phyloP scores from a whole-genome alignment of 2,113 vertebrate genomes.

The Neoarius graeffei region DNA sequence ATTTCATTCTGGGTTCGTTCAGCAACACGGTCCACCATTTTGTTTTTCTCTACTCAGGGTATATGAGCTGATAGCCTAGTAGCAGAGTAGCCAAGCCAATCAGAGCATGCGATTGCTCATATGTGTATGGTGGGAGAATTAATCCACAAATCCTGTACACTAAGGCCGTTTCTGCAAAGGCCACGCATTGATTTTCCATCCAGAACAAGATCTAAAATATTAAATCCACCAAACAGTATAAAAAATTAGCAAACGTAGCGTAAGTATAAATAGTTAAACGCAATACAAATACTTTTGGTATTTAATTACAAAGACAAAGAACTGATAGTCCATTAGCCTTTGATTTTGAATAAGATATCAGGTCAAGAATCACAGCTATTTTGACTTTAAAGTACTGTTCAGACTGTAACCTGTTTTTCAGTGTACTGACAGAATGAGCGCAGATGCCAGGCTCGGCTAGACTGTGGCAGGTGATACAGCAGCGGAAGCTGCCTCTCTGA shows the following conservation, averaged over 20 bases:
- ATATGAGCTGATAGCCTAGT: too few species aligned
- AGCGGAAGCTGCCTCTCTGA: constrained; percentile 44
- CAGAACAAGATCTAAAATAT: background rate
- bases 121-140: background rate
- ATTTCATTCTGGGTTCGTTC: too few species aligned
- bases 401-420: constrained; percentile 36
- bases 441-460: constrained; percentile 36
- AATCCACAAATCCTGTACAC: background rate
- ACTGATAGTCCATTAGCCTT: background rate
- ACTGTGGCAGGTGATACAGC: constrained; percentile 49
- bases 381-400: constrained; percentile 8
- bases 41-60: too few species aligned
- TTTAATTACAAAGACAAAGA: background rate
- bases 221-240: background rate
- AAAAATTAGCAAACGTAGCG: background rate
- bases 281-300: background rate
- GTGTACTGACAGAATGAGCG: constrained; percentile 42
- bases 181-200: background rate
- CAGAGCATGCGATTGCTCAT: too few species aligned
- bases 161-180: background rate
- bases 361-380: background rate
- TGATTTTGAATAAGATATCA: background rate
- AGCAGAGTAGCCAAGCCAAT: too few species aligned
- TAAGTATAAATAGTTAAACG: background rate
- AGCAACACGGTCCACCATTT: too few species aligned